Conservation (phyloP, 2,113 vertebrate species). For the Podarcis muralis region DNA sequence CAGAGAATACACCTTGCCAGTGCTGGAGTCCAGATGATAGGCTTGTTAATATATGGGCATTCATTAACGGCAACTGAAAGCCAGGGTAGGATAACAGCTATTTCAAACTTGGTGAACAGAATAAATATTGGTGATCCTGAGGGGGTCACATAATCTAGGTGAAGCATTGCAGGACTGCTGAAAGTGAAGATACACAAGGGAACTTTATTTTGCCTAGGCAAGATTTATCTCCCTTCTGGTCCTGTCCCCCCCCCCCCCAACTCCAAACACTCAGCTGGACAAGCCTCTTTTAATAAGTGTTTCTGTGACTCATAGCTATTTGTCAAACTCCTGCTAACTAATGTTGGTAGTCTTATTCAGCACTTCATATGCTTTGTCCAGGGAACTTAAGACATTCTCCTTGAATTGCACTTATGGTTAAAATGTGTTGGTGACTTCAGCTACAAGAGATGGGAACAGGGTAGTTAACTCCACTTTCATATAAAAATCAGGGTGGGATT, state of each 20-base stretch:
- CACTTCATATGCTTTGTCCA: neutral
- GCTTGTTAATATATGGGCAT: neutral
- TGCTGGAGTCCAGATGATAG: neutral
- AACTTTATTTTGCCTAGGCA: neutral
- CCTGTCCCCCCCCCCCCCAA: neutral
- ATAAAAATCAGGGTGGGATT: neutral
- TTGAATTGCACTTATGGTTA: neutral
- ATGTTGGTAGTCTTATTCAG: neutral
- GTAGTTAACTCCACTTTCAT: neutral
- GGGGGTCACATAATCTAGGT: neutral
- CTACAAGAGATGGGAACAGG: neutral
- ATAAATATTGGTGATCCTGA: neutral
- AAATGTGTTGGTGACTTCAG: neutral
- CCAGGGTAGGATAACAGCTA: neutral
- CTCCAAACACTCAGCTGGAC: neutral
- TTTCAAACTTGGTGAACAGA: neutral
- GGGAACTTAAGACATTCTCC: neutral
- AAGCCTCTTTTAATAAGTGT: neutral
- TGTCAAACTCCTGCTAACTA: neutral
- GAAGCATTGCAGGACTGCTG: neutral
- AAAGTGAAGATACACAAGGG: neutral
- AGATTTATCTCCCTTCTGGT: neutral
- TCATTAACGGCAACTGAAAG: neutral
- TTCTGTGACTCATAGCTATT: neutral
- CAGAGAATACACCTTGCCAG: neutral